Conservation (phyloP, 2,797 vertebrate species). For the Chromobotia macracanthus region DNA sequence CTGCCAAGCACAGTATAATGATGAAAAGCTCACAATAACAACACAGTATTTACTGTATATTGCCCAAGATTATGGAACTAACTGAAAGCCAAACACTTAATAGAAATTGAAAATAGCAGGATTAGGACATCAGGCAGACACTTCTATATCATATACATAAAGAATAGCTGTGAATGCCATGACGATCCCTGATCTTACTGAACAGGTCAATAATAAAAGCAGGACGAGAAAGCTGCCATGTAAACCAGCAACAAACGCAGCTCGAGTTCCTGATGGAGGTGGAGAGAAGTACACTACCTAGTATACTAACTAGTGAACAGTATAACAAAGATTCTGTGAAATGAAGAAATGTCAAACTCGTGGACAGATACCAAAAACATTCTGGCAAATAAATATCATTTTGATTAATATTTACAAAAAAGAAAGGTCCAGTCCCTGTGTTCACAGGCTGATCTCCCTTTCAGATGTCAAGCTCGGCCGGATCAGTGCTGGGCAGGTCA, state of each 20-base stretch:
- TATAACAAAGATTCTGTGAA: conserved; percentile 26
- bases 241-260: conserved; percentile 43
- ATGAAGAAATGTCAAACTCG: conserved; percentile 48
- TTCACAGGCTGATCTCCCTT: not conserved
- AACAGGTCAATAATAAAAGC: conserved; percentile 22
- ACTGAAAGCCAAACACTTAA: conserved; percentile 19
- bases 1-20: conserved; percentile 56
- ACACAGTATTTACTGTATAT: conserved; percentile 45
- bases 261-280: not conserved
- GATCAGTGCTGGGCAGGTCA: conserved; percentile 76
- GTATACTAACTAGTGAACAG: conserved; percentile 23
- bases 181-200: not conserved
- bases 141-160: conserved; percentile 54
- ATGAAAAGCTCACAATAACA: conserved; percentile 54
- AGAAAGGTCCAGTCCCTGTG: conserved; percentile 44
- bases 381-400: conserved; percentile 83
- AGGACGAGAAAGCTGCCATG: conserved; percentile 9
- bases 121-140: conserved; percentile 58
- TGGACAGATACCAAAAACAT: conserved; percentile 56
- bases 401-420: conserved; percentile 80
- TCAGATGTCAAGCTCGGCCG: conserved; percentile 74
- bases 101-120: conserved; percentile 24
- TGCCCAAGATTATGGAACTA: conserved; percentile 42
- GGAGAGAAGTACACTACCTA: conserved; percentile 14
- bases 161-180: conserved; percentile 23